Evolutionary conservation across 2,888 invertebrate genomes (phyloP).

Genomic region (Sarcophaga subvicina): DNA sequence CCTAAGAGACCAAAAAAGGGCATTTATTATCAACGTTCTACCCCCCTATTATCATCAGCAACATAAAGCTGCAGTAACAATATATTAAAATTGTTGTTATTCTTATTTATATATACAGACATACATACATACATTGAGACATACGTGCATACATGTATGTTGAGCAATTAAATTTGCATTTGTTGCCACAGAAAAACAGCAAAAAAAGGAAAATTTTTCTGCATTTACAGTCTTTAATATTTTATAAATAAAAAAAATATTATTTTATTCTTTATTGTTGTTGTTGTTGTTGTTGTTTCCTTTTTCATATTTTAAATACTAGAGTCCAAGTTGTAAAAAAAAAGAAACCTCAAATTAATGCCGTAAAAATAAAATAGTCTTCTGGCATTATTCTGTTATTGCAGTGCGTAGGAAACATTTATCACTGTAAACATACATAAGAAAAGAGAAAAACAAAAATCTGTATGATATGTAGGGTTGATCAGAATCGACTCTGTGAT

Average conservation of each 20-base stretch:
- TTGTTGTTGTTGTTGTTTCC: too few species aligned
- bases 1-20: constrained; percentile 69
- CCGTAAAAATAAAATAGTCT: constrained; percentile 63
- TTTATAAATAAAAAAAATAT: background rate
- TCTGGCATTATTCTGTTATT: constrained; percentile 69
- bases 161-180: constrained; percentile 82
- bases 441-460: constrained; percentile 19
- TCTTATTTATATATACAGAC: constrained; percentile 58
- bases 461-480: too few species aligned
- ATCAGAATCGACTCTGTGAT: too few species aligned
- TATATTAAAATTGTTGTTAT: constrained; percentile 59
- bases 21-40: constrained; percentile 75
- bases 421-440: constrained; percentile 74
- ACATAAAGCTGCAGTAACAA: constrained; percentile 41
- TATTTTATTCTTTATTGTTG: too few species aligned
- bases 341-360: constrained; percentile 48
- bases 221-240: background rate
- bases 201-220: background rate
- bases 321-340: background rate
- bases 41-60: constrained; percentile 61
- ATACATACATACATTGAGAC: constrained; percentile 45
- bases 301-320: background rate
- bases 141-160: constrained; percentile 61
- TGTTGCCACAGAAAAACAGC: constrained; percentile 73
- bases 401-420: constrained; percentile 80